Evolutionary conservation across 2,113 vertebrate species (phyloP), one percentile per base, ranked within the genome.

Genomic region (Trochalopteron elliotii): DNA sequence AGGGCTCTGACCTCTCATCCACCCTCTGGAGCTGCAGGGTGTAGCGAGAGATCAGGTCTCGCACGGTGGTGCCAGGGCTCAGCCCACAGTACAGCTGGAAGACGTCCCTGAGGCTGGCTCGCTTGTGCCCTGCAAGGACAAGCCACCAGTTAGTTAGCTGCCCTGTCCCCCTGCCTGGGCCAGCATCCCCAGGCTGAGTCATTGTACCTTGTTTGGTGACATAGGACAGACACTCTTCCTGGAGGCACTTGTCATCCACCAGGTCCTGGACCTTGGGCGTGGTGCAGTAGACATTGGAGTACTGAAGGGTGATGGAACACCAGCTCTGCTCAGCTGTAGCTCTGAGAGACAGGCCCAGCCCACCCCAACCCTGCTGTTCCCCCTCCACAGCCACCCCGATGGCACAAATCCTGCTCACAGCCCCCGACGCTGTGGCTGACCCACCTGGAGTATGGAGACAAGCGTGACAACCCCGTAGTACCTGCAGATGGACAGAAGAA

Each of bases 231-330:
- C 99, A 99, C 59, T 99, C 99, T 21, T 99, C 99, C 94, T 99
- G 99, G 56, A 99, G 97, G 71, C 98, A 98, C 95, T 99, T 99
- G 97, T 99, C 98, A 93, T 99, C 99, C 12, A 99, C 99, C 74
- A 99, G 97, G 93, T 98, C 99, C 96, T 99, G 99, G 57, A 99
- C 99, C 96, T 98, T 99, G 0, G 99, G 99, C 0, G 99, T 99
- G 16, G 99, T 99, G 97, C 99, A 99, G 96, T 99, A 99, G 57
- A 99, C 99, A 7, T 99, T 99, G 77, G 99, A 99, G 85, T 99
- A 99, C 99, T 99, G 91, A 31, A 83, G 20, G 49, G 57, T 21
- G 53, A 18, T 83, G 63, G 20, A 94, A 83, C 78, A 80, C 1
- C 35, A 70, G 42, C 47, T 56, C 64, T 67, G 67, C 52, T 93